phyloP scores from a whole-genome alignment of 2,888 invertebrate genomes.

The Darwinula stevensoni region DNA sequence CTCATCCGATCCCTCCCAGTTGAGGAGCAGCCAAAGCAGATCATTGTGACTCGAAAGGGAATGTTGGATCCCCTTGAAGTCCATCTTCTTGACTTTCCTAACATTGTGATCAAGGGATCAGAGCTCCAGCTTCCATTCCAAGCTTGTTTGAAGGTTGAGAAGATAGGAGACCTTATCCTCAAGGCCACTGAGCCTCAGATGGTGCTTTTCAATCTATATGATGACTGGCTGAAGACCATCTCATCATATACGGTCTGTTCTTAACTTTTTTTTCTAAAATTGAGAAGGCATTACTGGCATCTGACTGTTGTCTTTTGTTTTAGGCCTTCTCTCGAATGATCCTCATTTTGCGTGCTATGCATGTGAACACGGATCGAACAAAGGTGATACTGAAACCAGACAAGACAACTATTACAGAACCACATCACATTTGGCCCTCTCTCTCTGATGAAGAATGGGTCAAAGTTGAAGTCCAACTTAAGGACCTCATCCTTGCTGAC shows the following conservation, averaged over 20 bases:
- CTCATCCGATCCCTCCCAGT: slow-evolving; percentile 93
- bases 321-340: slow-evolving; percentile 92
- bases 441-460: slow-evolving; percentile 97
- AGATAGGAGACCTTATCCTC: slow-evolving; percentile 92
- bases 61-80: slow-evolving; percentile 99
- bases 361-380: slow-evolving; percentile 95
- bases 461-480: slow-evolving; percentile 90
- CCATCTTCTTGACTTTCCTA: slow-evolving; percentile 97
- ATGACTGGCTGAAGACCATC: slow-evolving; percentile 97
- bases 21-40: slow-evolving; percentile 98
- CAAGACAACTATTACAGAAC: slow-evolving; percentile 93
- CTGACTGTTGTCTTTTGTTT: slow-evolving; percentile 15
- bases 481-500: slow-evolving; percentile 92
- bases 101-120: slow-evolving; percentile 98
- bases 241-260: slow-evolving; percentile 90
- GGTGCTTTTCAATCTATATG: slow-evolving; percentile 96
- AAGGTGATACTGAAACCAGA: slow-evolving; percentile 96
- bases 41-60: slow-evolving; percentile 96
- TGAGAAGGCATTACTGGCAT: background rate
- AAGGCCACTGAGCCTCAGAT: slow-evolving; percentile 99
- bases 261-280: slow-evolving; percentile 3
- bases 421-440: slow-evolving; percentile 98
- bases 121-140: slow-evolving; percentile 96
- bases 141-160: slow-evolving; percentile 92
- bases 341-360: slow-evolving; percentile 76